phyloP scores from a whole-genome alignment of 1,140 invertebrate genomes.

The Hyposmocoma kahamanoa region DNA sequence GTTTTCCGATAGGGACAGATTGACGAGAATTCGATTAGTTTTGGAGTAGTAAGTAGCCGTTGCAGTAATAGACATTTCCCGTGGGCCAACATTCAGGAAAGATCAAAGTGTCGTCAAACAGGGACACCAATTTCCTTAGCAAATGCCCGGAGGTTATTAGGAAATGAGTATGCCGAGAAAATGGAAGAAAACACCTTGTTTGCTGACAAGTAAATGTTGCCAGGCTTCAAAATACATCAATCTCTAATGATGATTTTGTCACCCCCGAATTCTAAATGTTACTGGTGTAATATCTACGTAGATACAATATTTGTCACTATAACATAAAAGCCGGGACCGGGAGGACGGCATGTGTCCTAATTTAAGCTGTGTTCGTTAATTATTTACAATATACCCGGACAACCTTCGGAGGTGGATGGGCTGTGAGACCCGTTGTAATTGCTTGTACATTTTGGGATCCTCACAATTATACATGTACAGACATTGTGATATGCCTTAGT shows the following conservation, averaged over 20 bases:
- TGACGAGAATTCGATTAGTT: too few relatives aligned
- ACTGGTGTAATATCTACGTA: slow-evolving; percentile 13
- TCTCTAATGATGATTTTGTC: slow-evolving; percentile 17
- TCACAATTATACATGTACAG: too few relatives aligned
- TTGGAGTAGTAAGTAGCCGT: too few relatives aligned
- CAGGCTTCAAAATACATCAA: slow-evolving; percentile 17
- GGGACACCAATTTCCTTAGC: slow-evolving; percentile 31
- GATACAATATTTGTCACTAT: slow-evolving; percentile 29
- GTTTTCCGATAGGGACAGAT: too few relatives aligned
- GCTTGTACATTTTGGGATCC: slow-evolving; percentile 29
- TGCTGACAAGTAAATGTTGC: slow-evolving; percentile 15
- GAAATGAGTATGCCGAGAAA: slow-evolving; percentile 21
- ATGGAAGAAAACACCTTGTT: slow-evolving; percentile 16
- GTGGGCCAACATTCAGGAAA: slow-evolving; percentile 23
- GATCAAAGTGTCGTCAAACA: slow-evolving; percentile 25
- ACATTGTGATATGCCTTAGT: too few relatives aligned
- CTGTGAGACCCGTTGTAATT: slow-evolving; percentile 25
- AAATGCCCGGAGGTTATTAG: slow-evolving; percentile 29
- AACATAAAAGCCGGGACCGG: slow-evolving; percentile 23
- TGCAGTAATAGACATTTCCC: slow-evolving; percentile 12
- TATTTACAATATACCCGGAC: slow-evolving; percentile 33
- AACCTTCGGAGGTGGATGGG: slow-evolving; percentile 11
- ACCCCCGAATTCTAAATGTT: slow-evolving; percentile 3
- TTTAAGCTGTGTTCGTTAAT: slow-evolving; percentile 33
- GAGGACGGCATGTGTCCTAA: slow-evolving; percentile 23